These are phyloP conservation scores for Caerostris extrusa DNA, from an alignment of 1,140 invertebrate species.

Conservation along the genomic window DNA sequence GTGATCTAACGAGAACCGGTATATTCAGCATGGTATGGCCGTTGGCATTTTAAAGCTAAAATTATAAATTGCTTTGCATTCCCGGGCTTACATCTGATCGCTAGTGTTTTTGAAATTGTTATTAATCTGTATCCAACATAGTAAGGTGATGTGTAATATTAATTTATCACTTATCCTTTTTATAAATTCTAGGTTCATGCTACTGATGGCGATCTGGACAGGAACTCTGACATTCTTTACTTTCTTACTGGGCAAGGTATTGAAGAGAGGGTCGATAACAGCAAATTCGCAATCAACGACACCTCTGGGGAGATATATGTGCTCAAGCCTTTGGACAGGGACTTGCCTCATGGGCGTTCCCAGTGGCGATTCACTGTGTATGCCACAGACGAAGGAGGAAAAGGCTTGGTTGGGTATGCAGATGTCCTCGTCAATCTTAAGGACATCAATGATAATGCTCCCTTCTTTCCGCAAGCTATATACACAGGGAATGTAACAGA, in stretches of 20 bases:
- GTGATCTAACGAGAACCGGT: too few species aligned
- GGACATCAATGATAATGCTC: conserved; percentile 99
- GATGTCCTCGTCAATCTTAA: conserved; percentile 98
- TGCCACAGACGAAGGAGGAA: conserved; percentile 97
- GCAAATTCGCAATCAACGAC: conserved; percentile 97
- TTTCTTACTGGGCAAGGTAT: conserved; percentile 98
- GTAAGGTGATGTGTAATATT: not conserved
- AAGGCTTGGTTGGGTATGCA: conserved; percentile 97
- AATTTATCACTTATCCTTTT: not conserved
- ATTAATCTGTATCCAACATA: too few species aligned
- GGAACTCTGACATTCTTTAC: conserved; percentile 97
- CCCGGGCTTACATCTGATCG: too few species aligned
- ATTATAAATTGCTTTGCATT: too few species aligned
- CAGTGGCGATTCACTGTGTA: conserved; percentile 99
- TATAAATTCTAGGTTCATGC: conserved; percentile 89
- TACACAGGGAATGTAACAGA: conserved; percentile 97
- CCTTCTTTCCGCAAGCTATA: conserved; percentile 93
- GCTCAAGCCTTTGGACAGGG: conserved; percentile 93
- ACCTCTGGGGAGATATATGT: conserved; percentile 94
- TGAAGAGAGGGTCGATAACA: conserved; percentile 94
- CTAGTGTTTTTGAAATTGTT: too few species aligned
- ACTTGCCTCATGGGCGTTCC: conserved; percentile 96
- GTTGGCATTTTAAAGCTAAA: too few species aligned
- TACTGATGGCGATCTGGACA: conserved; percentile 96
- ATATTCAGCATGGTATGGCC: too few species aligned